Evolutionary conservation across 2,113 vertebrate species (phyloP).

Genomic region (Suncus etruscus): DNA sequence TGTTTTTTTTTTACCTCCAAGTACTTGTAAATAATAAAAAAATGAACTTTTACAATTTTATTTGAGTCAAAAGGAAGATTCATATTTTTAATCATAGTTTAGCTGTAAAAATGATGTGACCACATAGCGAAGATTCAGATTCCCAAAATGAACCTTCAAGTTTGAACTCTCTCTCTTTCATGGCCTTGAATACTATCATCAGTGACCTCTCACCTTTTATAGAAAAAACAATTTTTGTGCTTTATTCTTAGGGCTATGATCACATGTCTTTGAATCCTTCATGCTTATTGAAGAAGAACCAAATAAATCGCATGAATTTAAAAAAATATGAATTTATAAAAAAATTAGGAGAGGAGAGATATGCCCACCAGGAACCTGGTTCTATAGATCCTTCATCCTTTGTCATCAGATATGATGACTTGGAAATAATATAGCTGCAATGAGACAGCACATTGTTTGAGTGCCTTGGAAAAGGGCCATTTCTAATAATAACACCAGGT

Average conservation of each 20-base stretch:
- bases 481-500: slow-evolving; percentile 53
- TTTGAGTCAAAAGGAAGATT: slow-evolving; percentile 32
- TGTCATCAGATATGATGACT: not conserved
- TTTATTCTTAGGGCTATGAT: not conserved
- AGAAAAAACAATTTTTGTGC: not conserved
- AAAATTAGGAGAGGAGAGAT: not conserved
- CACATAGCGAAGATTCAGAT: not conserved
- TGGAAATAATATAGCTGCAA: not conserved
- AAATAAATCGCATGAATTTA: not conserved
- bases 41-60: slow-evolving; percentile 10
- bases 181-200: not conserved
- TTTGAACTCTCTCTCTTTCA: not conserved
- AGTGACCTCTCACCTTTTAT: not conserved
- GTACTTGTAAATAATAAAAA: not conserved
- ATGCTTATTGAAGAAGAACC: not conserved
- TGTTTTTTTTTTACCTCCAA: slow-evolving; percentile 29
- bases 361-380: not conserved
- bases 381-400: not conserved
- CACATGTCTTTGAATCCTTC: not conserved
- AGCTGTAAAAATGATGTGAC: not conserved
- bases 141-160: not conserved
- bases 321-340: not conserved
- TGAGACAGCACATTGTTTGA: slow-evolving; percentile 50
- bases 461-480: slow-evolving; percentile 41
- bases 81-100: not conserved